Conservation (phyloP, 2,797 vertebrate species). For the Spizella passerina region DNA sequence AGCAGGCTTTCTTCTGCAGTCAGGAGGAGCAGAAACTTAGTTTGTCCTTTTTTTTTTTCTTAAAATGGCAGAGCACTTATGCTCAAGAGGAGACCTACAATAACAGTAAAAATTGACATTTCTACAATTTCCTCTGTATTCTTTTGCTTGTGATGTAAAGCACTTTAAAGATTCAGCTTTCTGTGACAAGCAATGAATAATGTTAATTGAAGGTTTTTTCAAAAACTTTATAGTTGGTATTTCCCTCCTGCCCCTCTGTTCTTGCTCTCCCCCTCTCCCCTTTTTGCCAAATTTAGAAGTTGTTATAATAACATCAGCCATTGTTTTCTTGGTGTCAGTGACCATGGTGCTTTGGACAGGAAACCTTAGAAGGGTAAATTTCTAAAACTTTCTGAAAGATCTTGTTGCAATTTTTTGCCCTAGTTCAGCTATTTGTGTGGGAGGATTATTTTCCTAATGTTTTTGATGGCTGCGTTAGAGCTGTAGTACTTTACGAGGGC, state of each 20-base stretch:
- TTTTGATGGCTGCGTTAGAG: not conserved
- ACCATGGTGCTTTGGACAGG: not conserved
- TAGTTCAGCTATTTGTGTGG: not conserved
- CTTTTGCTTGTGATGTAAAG: not conserved
- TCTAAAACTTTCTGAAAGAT: not conserved
- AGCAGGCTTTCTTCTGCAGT: not conserved
- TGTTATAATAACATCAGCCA: not conserved
- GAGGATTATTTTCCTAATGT: not conserved
- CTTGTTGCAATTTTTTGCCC: not conserved
- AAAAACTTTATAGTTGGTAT: not conserved
- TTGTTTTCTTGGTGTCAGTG: not conserved
- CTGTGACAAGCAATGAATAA: not conserved
- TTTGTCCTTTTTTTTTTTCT: not conserved
- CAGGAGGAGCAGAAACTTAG: not conserved
- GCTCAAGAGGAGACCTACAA: not conserved
- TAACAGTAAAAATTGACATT: not conserved
- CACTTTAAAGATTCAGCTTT: not conserved
- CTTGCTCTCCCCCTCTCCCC: not conserved
- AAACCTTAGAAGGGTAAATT: not conserved
- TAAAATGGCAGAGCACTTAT: not conserved
- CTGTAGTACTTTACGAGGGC: not conserved
- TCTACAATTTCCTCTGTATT: not conserved
- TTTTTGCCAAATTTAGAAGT: not conserved
- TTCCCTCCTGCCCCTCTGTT: accelerated
- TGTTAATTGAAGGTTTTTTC: not conserved